Conservation (phyloP, 2,113 vertebrate species). For the Siniperca chuatsi region DNA sequence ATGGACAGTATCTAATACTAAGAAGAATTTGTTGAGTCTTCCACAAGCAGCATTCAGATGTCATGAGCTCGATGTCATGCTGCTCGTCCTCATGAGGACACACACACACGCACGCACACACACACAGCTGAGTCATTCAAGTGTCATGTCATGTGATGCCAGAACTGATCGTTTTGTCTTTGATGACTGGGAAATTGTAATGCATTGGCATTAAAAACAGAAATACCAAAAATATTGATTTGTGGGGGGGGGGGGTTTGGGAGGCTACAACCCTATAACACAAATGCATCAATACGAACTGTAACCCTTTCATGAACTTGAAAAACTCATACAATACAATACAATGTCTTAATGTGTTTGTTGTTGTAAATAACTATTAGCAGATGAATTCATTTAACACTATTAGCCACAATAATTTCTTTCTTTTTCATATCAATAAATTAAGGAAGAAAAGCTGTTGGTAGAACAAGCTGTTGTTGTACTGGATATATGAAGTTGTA, state of each 20-base stretch:
- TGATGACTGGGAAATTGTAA: neutral
- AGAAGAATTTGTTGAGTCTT: neutral
- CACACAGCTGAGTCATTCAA: neutral
- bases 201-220: neutral
- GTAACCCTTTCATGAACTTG: neutral
- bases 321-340: neutral
- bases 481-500: neutral
- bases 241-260: too few species aligned
- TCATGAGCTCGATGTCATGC: neutral
- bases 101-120: neutral
- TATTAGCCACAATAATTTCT: neutral
- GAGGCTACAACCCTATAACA: neutral
- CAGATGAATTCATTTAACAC: neutral
- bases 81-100: neutral
- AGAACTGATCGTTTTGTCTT: neutral
- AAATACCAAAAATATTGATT: neutral
- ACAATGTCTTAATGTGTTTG: neutral
- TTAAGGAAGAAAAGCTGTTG: neutral
- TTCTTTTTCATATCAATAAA: neutral
- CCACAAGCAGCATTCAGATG: neutral
- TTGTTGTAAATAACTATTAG: neutral
- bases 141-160: neutral
- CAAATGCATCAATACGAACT: neutral
- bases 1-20: too few species aligned
- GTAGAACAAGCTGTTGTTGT: neutral